Conservation (phyloP, 2,797 vertebrate species). For the Nothura maculosa region DNA sequence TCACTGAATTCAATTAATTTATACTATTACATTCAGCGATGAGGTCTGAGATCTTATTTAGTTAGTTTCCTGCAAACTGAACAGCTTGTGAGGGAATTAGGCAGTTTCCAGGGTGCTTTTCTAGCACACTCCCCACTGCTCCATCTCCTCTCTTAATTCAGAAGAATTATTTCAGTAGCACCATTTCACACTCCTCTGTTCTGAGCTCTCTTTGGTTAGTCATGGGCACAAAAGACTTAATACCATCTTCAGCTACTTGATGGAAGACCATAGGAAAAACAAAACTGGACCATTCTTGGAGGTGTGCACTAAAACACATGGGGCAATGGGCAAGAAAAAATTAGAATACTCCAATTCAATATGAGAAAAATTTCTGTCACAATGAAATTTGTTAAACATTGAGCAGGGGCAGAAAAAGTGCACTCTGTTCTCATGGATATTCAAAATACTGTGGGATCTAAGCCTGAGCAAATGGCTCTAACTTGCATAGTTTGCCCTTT, state of each 20-base stretch:
- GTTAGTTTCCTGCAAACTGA: not conserved
- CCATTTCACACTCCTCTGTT: not conserved
- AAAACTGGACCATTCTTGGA: not conserved
- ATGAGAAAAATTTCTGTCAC: not conserved
- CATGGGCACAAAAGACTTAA: not conserved
- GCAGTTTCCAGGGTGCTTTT: not conserved
- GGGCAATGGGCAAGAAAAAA: not conserved
- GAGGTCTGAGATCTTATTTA: not conserved
- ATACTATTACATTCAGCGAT: not conserved
- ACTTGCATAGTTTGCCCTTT: not conserved
- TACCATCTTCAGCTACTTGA: not conserved
- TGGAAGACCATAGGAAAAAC: not conserved
- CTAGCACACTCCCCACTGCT: not conserved
- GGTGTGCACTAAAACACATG: not conserved
- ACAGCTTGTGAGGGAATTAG: constrained; percentile 9
- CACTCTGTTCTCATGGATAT: not conserved
- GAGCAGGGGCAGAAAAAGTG: not conserved
- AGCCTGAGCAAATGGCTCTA: not conserved
- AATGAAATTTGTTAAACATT: not conserved
- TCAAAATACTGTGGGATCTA: not conserved
- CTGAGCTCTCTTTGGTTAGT: not conserved
- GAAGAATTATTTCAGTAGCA: not conserved
- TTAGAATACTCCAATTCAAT: not conserved
- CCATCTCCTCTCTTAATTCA: not conserved
- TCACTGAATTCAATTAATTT: not conserved